Evolutionary conservation across 2,888 invertebrate species (phyloP), one percentile per base, ranked within the genome.

Genomic region (Imbricaverruca yamaguchii): DNA sequence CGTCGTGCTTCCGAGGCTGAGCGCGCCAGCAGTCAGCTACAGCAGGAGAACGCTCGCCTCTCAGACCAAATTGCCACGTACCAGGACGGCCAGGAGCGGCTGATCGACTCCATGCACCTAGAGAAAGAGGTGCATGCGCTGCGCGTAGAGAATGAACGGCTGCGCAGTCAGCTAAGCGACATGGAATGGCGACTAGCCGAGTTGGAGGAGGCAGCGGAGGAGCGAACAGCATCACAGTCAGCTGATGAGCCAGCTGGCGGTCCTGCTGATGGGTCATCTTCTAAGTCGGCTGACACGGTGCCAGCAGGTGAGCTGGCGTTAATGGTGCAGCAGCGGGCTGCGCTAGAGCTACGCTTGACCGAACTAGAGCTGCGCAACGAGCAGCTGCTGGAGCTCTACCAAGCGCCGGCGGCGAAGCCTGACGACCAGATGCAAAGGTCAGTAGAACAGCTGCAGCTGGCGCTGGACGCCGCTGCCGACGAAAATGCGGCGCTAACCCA

Each of bases 81-180:
- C 80, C 91, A 91, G 25, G 89, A 91, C 59, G 92, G 93, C 1
- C 94, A 94, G 86, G 94, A 94, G 80, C 90, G 92, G 83, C 90
- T 94, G 86, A 88, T 91, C 2, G 94, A 95, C 85, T 91, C 93
- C 87, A 95, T 94, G 87, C 91, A 92, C 83, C 91, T 94, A 87
- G 94, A 94, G 84, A 90, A 90, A 86, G 93, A 94, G 86, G 88
- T 94, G 39, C 90, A 92, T 83, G 89, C 92, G 85, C 92, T 92
- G 89, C 92, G 93, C 85, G 90, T 91, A 82, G 91, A 92, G 85
- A 92, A 92, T 84, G 90, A 92, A 84, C 92, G 93, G 85, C 88
- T 93, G 2, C 90, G 90, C 84, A 89, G 91, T 81, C 92, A 93
- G 87, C 86, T 94, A 13, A 90, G 89, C 81, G 88, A 82, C 25